phyloP scores from a whole-genome alignment of 2,888 invertebrate species.

The Celastrina argiolus region DNA sequence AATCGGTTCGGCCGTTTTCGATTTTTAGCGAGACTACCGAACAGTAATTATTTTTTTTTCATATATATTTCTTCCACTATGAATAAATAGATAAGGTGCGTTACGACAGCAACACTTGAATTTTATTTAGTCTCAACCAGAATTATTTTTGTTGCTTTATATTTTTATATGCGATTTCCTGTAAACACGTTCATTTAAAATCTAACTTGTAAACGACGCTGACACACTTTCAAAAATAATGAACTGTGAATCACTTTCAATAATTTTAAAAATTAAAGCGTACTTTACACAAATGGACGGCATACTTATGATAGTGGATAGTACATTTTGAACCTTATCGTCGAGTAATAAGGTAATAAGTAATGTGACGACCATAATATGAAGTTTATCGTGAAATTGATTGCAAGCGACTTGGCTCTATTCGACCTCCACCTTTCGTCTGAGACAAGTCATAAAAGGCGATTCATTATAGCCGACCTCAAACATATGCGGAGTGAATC shows the following conservation, averaged over 20 bases:
- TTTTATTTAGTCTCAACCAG: background rate
- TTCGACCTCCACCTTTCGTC: slow-evolving; percentile 53
- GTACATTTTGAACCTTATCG: background rate
- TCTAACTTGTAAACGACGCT: slow-evolving; percentile 14
- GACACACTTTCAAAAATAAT: slow-evolving; percentile 13
- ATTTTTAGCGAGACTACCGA: too few species aligned
- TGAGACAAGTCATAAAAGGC: background rate
- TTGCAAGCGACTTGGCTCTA: slow-evolving; percentile 48
- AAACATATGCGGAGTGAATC: slow-evolving; percentile 15
- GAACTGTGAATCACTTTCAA: slow-evolving; percentile 1
- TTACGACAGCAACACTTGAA: slow-evolving; percentile 36
- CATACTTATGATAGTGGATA: slow-evolving; percentile 3
- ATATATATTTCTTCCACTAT: too few species aligned
- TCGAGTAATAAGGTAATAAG: background rate
- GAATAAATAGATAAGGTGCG: slow-evolving; percentile 40
- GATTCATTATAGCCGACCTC: slow-evolving; percentile 14
- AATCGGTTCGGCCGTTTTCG: too few species aligned
- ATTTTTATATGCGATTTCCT: background rate
- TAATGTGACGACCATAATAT: slow-evolving; percentile 44
- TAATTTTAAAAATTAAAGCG: slow-evolving; percentile 18
- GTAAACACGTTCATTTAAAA: background rate
- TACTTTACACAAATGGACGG: slow-evolving; percentile 7
- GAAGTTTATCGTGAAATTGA: slow-evolving; percentile 56
- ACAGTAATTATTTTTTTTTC: too few species aligned
- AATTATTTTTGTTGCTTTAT: background rate